These are phyloP conservation scores for Diglossa cyanea DNA, from an alignment of 2,797 vertebrate species.

Conservation along the genomic window DNA sequence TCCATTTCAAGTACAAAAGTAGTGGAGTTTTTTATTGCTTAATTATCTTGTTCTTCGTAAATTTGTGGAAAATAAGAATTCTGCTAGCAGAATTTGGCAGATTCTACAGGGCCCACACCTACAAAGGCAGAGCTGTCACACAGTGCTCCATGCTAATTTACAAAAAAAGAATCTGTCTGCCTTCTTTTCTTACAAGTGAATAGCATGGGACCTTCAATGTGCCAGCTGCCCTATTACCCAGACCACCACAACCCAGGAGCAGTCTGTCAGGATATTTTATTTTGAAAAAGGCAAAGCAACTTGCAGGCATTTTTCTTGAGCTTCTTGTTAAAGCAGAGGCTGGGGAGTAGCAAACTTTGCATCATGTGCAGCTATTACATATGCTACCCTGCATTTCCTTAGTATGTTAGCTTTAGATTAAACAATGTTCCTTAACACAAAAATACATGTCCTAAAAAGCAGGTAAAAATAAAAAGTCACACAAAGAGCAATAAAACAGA, in stretches of 20 bases:
- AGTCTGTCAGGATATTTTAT: neutral
- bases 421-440: neutral
- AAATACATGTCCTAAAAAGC: neutral
- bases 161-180: neutral
- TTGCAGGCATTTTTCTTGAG: neutral
- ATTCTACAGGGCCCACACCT: neutral
- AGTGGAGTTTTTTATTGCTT: neutral
- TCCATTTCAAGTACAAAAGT: slow-evolving; percentile 5
- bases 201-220: neutral
- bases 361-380: neutral
- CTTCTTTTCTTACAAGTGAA: neutral
- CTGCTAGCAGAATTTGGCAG: neutral
- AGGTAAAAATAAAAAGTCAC: neutral
- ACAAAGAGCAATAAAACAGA: neutral
- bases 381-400: neutral
- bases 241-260: neutral
- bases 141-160: neutral
- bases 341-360: neutral
- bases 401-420: neutral
- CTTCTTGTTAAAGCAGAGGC: neutral
- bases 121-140: neutral
- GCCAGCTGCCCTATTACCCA: neutral
- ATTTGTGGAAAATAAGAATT: neutral
- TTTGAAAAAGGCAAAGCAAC: neutral
- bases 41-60: neutral